Percentiles rank a stretch among this genome's conserved stretches.
phyloP scores from a whole-genome alignment of 2,113 vertebrate genomes.

The Odocoileus hemionus region DNA sequence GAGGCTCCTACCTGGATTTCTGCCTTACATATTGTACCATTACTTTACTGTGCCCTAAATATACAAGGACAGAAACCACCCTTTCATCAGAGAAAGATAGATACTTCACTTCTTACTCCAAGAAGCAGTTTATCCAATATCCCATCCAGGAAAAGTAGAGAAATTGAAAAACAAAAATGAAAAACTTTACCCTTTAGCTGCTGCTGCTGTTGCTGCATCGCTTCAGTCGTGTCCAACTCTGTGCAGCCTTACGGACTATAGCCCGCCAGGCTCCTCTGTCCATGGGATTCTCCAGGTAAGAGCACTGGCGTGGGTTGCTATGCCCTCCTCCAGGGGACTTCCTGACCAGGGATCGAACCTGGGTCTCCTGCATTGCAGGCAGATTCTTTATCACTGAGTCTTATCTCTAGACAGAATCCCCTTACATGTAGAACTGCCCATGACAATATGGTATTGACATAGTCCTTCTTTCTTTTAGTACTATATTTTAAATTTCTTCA shows the following conservation, averaged over 20 bases:
- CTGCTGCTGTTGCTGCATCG: not conserved
- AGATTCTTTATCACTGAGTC: not conserved
- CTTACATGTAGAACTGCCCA: not conserved
- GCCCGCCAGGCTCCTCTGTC: not conserved
- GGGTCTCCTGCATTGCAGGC: not conserved
- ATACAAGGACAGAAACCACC: not conserved
- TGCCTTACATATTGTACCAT: not conserved
- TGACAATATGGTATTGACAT: not conserved
- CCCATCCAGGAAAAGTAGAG: not conserved
- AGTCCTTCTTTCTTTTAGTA: not conserved
- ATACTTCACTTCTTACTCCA: not conserved
- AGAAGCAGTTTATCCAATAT: not conserved
- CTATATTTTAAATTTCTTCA: not conserved
- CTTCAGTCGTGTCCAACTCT: not conserved
- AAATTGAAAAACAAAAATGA: not conserved
- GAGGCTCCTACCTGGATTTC: not conserved
- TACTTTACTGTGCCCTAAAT: not conserved
- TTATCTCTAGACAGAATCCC: not conserved
- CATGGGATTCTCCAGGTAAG: not conserved
- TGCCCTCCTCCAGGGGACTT: not conserved
- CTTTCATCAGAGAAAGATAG: not conserved
- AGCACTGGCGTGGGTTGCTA: not conserved
- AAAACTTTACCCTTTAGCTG: not conserved
- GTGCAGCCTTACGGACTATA: not conserved
- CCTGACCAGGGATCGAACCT: not conserved